Evolutionary conservation across 1,140 invertebrate genomes (phyloP).

Genomic region (Charaxes varanes): DNA sequence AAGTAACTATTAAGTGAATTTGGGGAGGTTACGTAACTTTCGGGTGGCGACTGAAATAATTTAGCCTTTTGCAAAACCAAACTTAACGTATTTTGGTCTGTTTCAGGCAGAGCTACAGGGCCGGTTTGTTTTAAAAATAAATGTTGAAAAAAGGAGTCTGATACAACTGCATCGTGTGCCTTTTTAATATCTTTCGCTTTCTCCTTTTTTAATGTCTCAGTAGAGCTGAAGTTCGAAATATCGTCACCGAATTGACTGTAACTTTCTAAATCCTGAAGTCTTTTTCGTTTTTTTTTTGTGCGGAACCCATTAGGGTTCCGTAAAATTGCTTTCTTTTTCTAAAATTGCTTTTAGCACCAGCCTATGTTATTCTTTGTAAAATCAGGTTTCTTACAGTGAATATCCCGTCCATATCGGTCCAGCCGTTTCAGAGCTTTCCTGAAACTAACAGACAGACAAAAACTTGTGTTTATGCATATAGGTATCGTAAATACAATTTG

Average conservation of each 20-base stretch:
- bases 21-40: constrained; percentile 48
- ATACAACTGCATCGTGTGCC: constrained; percentile 74
- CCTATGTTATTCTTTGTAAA: too few relatives aligned
- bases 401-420: too few relatives aligned
- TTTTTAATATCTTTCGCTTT: constrained; percentile 69
- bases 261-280: constrained; percentile 29
- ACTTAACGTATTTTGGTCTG: constrained; percentile 57
- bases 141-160: constrained; percentile 82
- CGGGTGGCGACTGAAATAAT: constrained; percentile 75
- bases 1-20: constrained; percentile 79
- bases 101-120: constrained; percentile 33
- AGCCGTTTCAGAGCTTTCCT: too few relatives aligned
- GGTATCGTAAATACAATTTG: too few relatives aligned
- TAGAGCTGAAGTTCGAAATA: constrained; percentile 26
- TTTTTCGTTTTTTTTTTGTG: too few relatives aligned
- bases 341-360: too few relatives aligned
- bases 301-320: too few relatives aligned
- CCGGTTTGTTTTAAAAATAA: constrained; percentile 78
- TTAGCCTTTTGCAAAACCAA: constrained; percentile 78
- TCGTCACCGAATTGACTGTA: constrained; percentile 42
- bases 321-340: too few relatives aligned
- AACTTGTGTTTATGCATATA: too few relatives aligned
- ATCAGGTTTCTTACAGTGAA: too few relatives aligned
- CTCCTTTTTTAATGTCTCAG: constrained; percentile 24
- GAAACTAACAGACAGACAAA: too few relatives aligned